phyloP scores from a whole-genome alignment of 30 jellyfish, hydroid and myxozoan species.

The Clytia hemisphaerica region DNA sequence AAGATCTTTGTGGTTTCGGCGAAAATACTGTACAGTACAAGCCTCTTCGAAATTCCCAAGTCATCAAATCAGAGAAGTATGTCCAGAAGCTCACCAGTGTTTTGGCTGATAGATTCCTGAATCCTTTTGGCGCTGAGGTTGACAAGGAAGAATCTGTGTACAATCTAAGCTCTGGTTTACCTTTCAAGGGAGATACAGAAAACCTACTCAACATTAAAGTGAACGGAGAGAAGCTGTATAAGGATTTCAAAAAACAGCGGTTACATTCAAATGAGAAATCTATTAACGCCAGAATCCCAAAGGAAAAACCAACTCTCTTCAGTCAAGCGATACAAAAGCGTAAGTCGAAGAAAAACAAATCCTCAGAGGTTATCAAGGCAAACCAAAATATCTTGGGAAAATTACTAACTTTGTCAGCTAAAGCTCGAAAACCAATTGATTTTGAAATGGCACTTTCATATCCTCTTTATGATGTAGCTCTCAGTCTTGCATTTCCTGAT shows the following conservation, averaged over 20 bases:
- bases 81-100: conserved; percentile 10
- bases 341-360: conserved; percentile 3
- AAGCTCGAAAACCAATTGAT: conserved; percentile 11
- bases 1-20: conserved; percentile 4
- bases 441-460: conserved; percentile 20
- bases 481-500: conserved; percentile 42
- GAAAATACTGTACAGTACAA: conserved; percentile 7
- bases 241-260: conserved; percentile 19
- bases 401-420: conserved; percentile 22
- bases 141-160: conserved; percentile 15
- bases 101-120: conserved; percentile 20
- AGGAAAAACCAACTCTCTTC: conserved; percentile 3
- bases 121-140: conserved; percentile 27
- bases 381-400: conserved; percentile 30
- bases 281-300: conserved; percentile 19
- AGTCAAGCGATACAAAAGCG: not conserved
- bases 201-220: not conserved
- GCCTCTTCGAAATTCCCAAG: conserved; percentile 27
- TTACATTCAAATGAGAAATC: not conserved
- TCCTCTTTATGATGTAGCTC: conserved; percentile 34
- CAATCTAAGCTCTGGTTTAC: conserved; percentile 37
- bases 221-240: conserved; percentile 32
- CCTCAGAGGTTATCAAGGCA: conserved; percentile 22
- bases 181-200: not conserved
- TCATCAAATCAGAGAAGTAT: conserved; percentile 23